Percentiles rank a stretch among this genome's conserved stretches.
Conservation (phyloP, 2,888 invertebrate species). For the Pseudolycoriella hygida region DNA sequence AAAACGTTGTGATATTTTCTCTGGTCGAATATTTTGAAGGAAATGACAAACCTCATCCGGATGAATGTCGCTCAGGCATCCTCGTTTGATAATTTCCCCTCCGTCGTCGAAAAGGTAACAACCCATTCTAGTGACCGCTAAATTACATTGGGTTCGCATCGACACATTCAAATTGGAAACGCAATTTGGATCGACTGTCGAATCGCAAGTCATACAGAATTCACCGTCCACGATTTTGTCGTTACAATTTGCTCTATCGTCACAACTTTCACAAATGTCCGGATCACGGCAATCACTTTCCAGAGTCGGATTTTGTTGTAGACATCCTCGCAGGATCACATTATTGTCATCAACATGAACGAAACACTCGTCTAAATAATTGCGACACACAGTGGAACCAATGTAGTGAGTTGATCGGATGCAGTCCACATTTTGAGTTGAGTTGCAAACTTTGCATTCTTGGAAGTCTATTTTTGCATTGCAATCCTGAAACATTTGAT, state of each 20-base stretch:
- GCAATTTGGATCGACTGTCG: background rate
- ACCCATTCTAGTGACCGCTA: background rate
- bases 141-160: background rate
- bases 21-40: too few species aligned
- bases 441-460: background rate
- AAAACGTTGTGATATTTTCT: too few species aligned
- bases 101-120: background rate
- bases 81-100: background rate
- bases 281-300: background rate
- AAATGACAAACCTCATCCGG: too few species aligned
- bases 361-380: conserved; percentile 2
- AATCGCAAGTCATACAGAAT: background rate
- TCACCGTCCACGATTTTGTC: background rate
- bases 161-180: background rate
- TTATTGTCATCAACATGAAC: background rate
- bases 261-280: background rate
- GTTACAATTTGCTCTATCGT: background rate
- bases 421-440: background rate
- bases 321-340: background rate
- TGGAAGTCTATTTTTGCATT: background rate
- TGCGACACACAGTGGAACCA: background rate
- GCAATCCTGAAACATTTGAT: too few species aligned
- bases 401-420: background rate
- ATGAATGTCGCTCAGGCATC: background rate
- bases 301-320: background rate